Evolutionary conservation across 2,888 invertebrate species (phyloP), one percentile per base, ranked within the genome.

Genomic region (Mycalesis mineus): DNA sequence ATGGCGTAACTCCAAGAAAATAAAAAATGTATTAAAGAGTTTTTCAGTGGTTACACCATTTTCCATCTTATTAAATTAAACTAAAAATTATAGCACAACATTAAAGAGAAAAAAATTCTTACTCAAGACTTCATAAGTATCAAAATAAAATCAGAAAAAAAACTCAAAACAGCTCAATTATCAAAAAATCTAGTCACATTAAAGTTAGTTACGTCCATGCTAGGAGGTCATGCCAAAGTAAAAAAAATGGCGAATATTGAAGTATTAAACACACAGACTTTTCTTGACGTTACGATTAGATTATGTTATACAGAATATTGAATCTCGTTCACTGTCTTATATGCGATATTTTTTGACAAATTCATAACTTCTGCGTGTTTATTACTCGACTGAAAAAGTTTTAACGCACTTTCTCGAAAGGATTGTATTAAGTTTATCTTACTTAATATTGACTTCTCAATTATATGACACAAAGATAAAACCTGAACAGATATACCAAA

Each of bases 171-270:
- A 31, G 36, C 15, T 6, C 8, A 40, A 42, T 29, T 7, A 45
- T 22, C n/a, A 22, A 49, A 29, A 28, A 40, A 41, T 48, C 17
- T 61, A 72, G 55, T 55, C 50, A 57, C 22, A 13, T 37, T 50
- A 47, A 22, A 59, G 61, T 69, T 67, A 70, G 64, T 63, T 64
- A 71, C 68, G 65, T 60, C 28, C 74, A 75, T 74, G 72, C 74
- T 54, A 33, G 44, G 49, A 41, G 36, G 14, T 45, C 63, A 63
- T 63, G 65, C 65, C 55, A 57, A 51, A 45, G 17, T 37, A 42
- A 44, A 47, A 51, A 31, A 42, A 37, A 22, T 13, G 1, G 3
- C 29, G 48, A 41, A 41, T 11, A 17, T 49, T 40, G 15, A 56
- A 49, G 13, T 2, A 11, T 8, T 9, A 11, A 36, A 36, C 36